Conservation (phyloP, 2,797 vertebrate species). For the Cephalopachus bancanus region DNA sequence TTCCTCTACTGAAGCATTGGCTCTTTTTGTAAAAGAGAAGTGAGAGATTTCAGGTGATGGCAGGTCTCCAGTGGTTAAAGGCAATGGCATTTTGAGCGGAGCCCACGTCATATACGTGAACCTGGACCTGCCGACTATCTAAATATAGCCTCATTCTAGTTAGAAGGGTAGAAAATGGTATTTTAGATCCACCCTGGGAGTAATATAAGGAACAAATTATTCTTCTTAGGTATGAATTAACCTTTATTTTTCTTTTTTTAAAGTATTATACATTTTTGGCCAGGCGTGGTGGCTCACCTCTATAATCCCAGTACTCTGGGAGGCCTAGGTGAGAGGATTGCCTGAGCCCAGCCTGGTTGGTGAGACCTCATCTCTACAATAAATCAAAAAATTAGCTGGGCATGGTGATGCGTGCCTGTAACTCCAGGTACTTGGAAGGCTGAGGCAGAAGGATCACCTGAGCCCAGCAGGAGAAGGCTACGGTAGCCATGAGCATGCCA, state of each 20-base stretch:
- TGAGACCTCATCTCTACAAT: no score
- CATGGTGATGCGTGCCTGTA: no score
- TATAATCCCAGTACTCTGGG: no score
- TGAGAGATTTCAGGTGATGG: background rate
- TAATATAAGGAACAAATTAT: constrained; percentile 34
- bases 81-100: constrained; percentile 2
- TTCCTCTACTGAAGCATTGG: background rate
- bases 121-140: background rate
- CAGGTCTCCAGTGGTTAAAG: background rate
- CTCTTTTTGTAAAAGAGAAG: constrained; percentile 4
- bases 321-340: no score
- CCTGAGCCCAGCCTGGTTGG: no score
- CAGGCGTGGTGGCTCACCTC: no score
- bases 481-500: no score
- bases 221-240: background rate
- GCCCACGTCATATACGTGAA: constrained; percentile 30
- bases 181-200: constrained; percentile 22
- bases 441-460: no score
- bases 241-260: constrained; percentile 20
- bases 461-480: no score
- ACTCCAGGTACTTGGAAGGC: no score
- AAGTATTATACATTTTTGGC: no score
- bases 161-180: constrained; percentile 39
- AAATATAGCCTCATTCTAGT: constrained; percentile 5
- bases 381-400: no score